Evolutionary conservation across 1,140 invertebrate species (phyloP), one percentile per base, ranked within the genome.

Genomic region (Drosophila busckii): DNA sequence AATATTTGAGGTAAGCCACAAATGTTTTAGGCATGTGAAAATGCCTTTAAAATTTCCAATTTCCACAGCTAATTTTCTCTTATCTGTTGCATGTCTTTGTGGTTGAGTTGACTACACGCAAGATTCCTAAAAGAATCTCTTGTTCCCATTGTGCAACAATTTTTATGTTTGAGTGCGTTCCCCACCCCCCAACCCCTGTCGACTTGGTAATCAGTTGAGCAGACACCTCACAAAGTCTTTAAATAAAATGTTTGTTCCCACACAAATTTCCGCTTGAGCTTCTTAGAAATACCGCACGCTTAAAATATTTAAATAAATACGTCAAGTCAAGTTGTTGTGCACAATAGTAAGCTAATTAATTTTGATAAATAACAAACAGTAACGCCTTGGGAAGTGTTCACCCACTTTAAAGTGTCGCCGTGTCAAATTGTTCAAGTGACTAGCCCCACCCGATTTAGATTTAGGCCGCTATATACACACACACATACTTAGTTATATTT

Each of bases 231-330:
- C 9, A 56, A 31, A 53, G 42, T 38, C 19, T 13, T 19, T 31
- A 22, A 25, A 15, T 37, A 32, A 40, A 46, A n/a, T n/a, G n/a
- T 35, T 28, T 53, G 63, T 82, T 80, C 73, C 63, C 73, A 80
- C 73, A 69, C 50, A 64, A 60, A 66, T 76, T 76, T 76, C 66
- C 70, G 71, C 34, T 53, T 62, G 32, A 17, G 23, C 34, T 68
- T 56, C 68, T 53, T 23, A 58, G 73, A 73, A 64, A 45, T 32
- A 59, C 41, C n/a, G n/a, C n/a, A 64, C 54, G 42, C 38, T 64
- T 69, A 41, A 64, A 65, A 82, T 78, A 69, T 78, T 69, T 61
- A 73, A 80, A 80, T 82, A 82, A 61, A 82, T 64, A 63, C 64
- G 46, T 5, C 28, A 13, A 10, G 6, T 55, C 42, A 41, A 23